Base-by-base conservation (phyloP, 1,140 invertebrate species). In the Tetranychus cinnabarinus region DNA sequence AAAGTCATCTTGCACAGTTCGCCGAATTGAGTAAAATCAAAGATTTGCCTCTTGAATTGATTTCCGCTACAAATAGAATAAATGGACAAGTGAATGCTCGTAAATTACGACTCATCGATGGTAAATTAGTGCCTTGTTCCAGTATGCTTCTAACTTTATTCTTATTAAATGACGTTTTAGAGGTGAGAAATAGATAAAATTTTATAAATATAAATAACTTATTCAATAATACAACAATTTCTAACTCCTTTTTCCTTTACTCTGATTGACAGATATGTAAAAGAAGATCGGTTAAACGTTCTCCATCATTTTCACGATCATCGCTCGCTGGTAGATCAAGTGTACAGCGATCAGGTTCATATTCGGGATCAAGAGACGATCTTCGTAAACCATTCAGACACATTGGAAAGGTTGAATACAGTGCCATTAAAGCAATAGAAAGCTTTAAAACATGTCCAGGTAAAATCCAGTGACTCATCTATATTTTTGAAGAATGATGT, bases 21-120 rank as follows among this genome's bases (percentile, higher is more conserved):
- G 88, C 95, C 74, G 90, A 96, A 61, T 88, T 93, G 72, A 91
- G 96, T 73, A 89, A 96, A 70, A 96, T 97, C 68, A 90, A 97
- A 69, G 89, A 91, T 69, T 96, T 90, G 75, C 91, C 92, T 52
- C 62, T 65, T 52, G 60, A 59, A 58, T 12, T 66, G 4, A 31
- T 66, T 7, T 64, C 62, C 1, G 58, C 64, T 12, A 56, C 59
- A 13, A 35, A 62, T 15, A 48, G 60, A 15, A 60, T 65, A 39
- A 84, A 83, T 65, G 84, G 86, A 8, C 81, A 87, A 66, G 87
- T 88, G 35, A 86, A 90, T 69, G 81, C 82, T 65, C 75, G 48
- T 36, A 31, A 60, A 45, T 47, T 65, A 15, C 1, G 56, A 1
- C 13, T 37, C 33, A 37, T 23, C 31, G 54, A 57, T 15, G 46